These are phyloP conservation scores for Amyelois transitella DNA, from an alignment of 1,140 invertebrate species.

Conservation along the genomic window DNA sequence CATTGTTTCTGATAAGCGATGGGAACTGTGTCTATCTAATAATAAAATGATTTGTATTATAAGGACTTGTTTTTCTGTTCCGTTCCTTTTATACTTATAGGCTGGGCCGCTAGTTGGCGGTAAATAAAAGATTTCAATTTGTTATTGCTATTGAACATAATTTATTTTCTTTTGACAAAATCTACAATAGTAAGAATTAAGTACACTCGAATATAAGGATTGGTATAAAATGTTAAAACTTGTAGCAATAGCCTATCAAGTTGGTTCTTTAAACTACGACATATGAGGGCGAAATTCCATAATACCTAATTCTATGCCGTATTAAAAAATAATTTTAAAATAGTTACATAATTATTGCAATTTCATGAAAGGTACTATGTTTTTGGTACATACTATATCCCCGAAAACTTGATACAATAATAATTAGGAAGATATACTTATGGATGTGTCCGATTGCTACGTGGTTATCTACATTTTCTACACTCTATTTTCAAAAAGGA, in stretches of 20 bases:
- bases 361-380: neutral
- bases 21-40: conserved; percentile 76
- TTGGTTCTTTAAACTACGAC: conserved; percentile 67
- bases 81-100: too few species aligned
- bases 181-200: conserved; percentile 73
- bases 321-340: conserved; percentile 3
- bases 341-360: neutral
- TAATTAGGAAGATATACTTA: neutral
- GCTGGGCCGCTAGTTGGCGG: neutral
- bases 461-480: conserved; percentile 71
- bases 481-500: conserved; percentile 50
- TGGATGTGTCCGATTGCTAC: conserved; percentile 32
- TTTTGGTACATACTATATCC: neutral
- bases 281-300: conserved; percentile 46
- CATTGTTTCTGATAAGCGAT: conserved; percentile 76
- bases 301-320: conserved; percentile 13
- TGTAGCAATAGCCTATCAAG: conserved; percentile 57
- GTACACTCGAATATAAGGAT: conserved; percentile 73
- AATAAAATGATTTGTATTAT: conserved; percentile 77
- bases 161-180: conserved; percentile 74
- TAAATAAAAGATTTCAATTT: conserved; percentile 30
- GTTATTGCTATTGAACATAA: conserved; percentile 65
- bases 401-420: neutral
- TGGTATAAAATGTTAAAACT: conserved; percentile 72
- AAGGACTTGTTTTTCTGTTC: conserved; percentile 40